Conservation (phyloP, 2,113 vertebrate genomes). For the Bucco capensis region DNA sequence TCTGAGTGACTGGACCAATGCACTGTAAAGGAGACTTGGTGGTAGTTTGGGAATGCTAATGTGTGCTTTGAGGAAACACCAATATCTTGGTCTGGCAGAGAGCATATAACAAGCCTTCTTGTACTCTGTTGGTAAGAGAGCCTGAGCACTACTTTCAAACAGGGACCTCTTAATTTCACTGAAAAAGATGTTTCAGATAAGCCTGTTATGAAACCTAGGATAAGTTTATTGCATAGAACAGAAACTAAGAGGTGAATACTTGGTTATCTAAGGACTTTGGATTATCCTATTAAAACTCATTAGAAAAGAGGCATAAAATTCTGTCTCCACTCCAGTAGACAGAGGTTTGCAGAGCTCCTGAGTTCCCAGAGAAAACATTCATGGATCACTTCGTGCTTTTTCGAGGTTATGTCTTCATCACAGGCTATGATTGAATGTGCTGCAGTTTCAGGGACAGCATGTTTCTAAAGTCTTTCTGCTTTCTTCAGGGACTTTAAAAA, state of each 20-base stretch:
- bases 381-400: background rate
- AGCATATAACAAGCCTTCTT: background rate
- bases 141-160: background rate
- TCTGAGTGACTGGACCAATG: background rate
- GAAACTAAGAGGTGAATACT: background rate
- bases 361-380: background rate
- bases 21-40: background rate
- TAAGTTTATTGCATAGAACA: background rate
- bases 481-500: background rate
- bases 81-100: background rate
- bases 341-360: rapidly evolving
- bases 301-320: background rate
- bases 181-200: background rate
- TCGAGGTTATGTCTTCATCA: background rate
- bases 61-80: background rate
- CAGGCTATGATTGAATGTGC: background rate
- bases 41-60: background rate
- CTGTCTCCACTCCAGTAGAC: background rate
- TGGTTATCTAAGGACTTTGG: background rate
- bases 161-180: background rate
- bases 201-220: background rate
- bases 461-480: background rate
- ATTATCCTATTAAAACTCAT: background rate
- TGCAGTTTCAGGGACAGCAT: background rate
- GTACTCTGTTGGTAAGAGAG: background rate